Base-by-base conservation (phyloP, 2,797 vertebrate genomes). In the Pampus argenteus region DNA sequence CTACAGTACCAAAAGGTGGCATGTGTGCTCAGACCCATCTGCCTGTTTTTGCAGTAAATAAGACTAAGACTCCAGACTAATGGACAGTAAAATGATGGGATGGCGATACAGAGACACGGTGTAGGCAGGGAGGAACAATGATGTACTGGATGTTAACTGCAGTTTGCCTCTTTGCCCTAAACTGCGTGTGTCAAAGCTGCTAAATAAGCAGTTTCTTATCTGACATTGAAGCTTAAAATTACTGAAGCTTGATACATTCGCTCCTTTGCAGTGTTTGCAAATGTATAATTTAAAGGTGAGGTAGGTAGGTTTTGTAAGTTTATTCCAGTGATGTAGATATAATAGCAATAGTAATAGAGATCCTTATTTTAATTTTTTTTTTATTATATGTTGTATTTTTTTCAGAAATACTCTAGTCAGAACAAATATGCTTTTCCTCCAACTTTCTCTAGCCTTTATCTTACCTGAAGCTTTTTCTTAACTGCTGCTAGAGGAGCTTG, bases 1-100 rank as follows among this genome's bases (percentile, higher is more conserved):
- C 55, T 61, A 48, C 47, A 58, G 71, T 26, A 76, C 44, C 75
- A 82, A 78, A 66, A 83, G 66, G 63, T 29, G 4, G 57, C 1
- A 23, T 69, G 81, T 76, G 84, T 76, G 74, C 83, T 74, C 80
- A 67, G 87, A 87, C 84, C 64, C 44, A 60, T 20, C 52, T 14
- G 40, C 2, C 50, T 36, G 60, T 40, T 77, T 72, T 44, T 50
- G 36, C 70, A 83, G 74, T 28, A 52, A 82, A 63, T 50, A 71
- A 56, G 34, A 14, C n/a, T n/a, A n/a, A n/a, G n/a, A n/a, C n/a
- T n/a, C n/a, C n/a, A 17, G 9, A 26, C 34, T 20, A 61, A 71
- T 14, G 42, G 64, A 71, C 25, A 57, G 50, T 22, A 6, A 67
- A 65, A 71, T 15, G 42, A 58, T 14, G 11, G 7, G 20, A 52